These are phyloP conservation scores for Pogona vitticeps DNA, from an alignment of 2,113 vertebrate species.

Conservation along the genomic window DNA sequence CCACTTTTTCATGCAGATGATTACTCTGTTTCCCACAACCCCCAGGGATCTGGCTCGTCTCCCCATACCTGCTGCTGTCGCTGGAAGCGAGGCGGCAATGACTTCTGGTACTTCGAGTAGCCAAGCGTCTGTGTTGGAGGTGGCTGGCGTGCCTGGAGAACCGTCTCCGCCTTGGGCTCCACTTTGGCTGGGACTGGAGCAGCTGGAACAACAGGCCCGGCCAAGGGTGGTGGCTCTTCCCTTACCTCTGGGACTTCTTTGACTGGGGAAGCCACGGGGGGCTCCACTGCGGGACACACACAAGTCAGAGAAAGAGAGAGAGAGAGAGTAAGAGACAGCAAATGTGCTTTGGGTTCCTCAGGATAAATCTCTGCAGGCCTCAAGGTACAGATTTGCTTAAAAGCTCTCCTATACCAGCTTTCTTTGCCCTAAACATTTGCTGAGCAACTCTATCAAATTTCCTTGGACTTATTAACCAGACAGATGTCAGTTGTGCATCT, in stretches of 20 bases:
- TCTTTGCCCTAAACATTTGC: too few species aligned
- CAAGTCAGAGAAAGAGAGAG: neutral
- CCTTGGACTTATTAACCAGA: too few species aligned
- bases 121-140: conserved; percentile 74
- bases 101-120: conserved; percentile 94
- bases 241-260: conserved; percentile 75
- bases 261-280: conserved; percentile 60
- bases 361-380: too few species aligned
- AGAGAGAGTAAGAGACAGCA: neutral
- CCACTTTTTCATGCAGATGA: too few species aligned
- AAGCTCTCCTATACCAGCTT: too few species aligned
- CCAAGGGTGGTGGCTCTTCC: conserved; percentile 64
- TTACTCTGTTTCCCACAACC: too few species aligned
- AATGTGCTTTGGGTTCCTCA: neutral
- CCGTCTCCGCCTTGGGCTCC: conserved; percentile 77
- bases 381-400: too few species aligned
- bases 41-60: too few species aligned
- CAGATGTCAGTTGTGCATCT: too few species aligned
- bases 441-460: too few species aligned
- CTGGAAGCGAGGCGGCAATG: conserved; percentile 91
- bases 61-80: conserved; percentile 87
- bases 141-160: conserved; percentile 73
- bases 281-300: conserved; percentile 67
- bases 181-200: conserved; percentile 60
- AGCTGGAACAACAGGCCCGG: conserved; percentile 27